Conservation (phyloP, 2,888 invertebrate species). For the Trissonchulus sp. region DNA sequence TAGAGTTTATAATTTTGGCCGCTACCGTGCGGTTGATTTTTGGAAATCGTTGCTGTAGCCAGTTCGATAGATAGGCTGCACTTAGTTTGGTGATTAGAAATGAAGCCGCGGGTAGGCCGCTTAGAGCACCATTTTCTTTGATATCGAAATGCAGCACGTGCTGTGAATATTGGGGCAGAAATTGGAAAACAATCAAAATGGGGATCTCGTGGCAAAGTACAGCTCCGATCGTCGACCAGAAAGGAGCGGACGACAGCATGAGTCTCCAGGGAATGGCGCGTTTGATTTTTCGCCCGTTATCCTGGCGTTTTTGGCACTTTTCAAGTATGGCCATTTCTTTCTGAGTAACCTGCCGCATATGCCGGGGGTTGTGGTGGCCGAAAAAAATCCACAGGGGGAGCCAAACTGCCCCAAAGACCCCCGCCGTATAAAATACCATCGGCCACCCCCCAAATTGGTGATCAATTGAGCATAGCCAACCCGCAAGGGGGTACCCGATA, state of each 20-base stretch:
- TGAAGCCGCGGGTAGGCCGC: slow-evolving; percentile 17
- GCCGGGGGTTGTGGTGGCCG: slow-evolving; percentile 11
- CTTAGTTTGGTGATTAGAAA: slow-evolving; percentile 21
- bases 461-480: not conserved
- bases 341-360: too few relatives aligned
- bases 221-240: slow-evolving; percentile 22
- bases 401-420: not conserved
- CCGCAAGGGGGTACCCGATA: slow-evolving; percentile 25
- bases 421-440: slow-evolving; percentile 26
- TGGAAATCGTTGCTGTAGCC: not conserved
- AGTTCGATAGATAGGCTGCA: slow-evolving; percentile 16
- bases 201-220: slow-evolving; percentile 31
- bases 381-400: slow-evolving; percentile 19
- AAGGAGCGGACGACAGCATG: not conserved
- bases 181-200: slow-evolving; percentile 23
- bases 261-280: slow-evolving; percentile 9
- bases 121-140: slow-evolving; percentile 14
- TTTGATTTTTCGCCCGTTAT: not conserved
- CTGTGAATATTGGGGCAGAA: slow-evolving; percentile 27
- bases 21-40: not conserved
- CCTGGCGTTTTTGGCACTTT: not conserved
- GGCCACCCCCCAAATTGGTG: slow-evolving; percentile 26
- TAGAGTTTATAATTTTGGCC: slow-evolving; percentile 25
- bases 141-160: slow-evolving; percentile 26
- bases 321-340: not conserved